Evolutionary conservation across 2,888 invertebrate species (phyloP).

Genomic region (Megaustenia siamemsis): DNA sequence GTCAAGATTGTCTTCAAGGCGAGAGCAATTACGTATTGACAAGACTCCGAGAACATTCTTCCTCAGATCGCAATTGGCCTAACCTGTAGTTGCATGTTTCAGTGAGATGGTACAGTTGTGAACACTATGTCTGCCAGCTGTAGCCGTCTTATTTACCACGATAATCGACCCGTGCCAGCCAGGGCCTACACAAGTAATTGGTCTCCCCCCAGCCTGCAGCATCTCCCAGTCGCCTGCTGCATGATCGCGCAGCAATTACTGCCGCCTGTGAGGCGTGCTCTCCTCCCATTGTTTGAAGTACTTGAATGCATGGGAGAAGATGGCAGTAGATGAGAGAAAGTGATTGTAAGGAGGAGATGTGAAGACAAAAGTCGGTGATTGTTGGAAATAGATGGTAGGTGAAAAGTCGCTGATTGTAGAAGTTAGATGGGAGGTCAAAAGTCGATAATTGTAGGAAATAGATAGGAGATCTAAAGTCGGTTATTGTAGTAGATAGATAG

Average conservation of each 20-base stretch:
- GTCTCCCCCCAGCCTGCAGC: not conserved
- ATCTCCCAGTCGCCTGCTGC: not conserved
- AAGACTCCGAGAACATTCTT: not conserved
- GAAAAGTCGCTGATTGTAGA: not conserved
- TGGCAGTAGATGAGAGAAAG: too few relatives aligned
- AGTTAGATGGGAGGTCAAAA: not conserved
- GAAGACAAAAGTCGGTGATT: too few relatives aligned
- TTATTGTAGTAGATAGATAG: not conserved
- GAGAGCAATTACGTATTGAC: slow-evolving; percentile 21
- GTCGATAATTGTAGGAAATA: not conserved
- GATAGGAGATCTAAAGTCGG: not conserved
- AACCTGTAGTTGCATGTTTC: not conserved
- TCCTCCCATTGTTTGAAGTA: too few relatives aligned
- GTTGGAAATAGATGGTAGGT: too few relatives aligned
- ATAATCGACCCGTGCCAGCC: not conserved
- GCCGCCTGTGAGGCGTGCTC: too few relatives aligned
- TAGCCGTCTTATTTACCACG: not conserved
- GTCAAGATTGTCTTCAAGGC: too few relatives aligned
- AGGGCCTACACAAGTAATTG: slow-evolving; percentile 21
- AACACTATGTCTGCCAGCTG: not conserved
- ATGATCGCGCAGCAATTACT: not conserved
- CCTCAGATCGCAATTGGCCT: not conserved
- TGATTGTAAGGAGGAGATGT: too few relatives aligned
- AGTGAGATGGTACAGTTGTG: not conserved
- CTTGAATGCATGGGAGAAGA: too few relatives aligned